Conservation (phyloP, 30 jellyfish, hydroid and myxozoan genomes). For the Hydractinia symbiolongicarpus region DNA sequence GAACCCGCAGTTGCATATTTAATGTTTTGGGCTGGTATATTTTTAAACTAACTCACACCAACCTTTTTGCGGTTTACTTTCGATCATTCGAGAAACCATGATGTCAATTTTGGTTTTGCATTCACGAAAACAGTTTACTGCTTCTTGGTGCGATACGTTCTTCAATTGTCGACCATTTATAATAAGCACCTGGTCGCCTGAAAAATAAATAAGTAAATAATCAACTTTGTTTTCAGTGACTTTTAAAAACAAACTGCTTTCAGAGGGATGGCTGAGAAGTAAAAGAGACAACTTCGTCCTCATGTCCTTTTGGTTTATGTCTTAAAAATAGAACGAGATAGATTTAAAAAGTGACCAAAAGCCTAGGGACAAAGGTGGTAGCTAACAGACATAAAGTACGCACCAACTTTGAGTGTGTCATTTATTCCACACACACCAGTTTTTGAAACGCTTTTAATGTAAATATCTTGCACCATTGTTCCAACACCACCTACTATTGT, state of each 20-base stretch:
- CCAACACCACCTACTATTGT: constrained; percentile 33
- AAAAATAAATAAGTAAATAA: not conserved
- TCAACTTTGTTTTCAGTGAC: not conserved
- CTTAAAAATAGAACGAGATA: too few relatives aligned
- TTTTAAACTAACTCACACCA: too few relatives aligned
- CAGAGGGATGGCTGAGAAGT: not conserved
- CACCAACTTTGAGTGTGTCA: constrained; percentile 24
- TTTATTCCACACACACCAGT: constrained; percentile 20
- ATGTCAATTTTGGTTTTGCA: constrained; percentile 13
- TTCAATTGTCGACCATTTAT: constrained; percentile 22
- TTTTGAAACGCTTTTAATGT: constrained; percentile 15
- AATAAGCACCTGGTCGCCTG: constrained; percentile 37
- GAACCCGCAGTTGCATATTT: too few relatives aligned
- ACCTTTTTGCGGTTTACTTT: constrained; percentile 29
- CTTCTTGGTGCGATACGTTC: constrained; percentile 32
- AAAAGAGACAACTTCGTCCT: not conserved
- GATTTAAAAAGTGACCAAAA: too few relatives aligned
- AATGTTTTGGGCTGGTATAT: too few relatives aligned
- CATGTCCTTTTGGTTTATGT: too few relatives aligned
- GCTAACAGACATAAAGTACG: not conserved
- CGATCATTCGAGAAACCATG: constrained; percentile 35
- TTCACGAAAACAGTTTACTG: constrained; percentile 26
- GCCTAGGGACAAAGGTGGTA: too few relatives aligned
- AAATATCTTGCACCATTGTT: constrained; percentile 7
- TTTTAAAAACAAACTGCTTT: not conserved